These are phyloP conservation scores for Phalacrocorax aristotelis DNA, from an alignment of 2,113 vertebrate species.

Conservation along the genomic window DNA sequence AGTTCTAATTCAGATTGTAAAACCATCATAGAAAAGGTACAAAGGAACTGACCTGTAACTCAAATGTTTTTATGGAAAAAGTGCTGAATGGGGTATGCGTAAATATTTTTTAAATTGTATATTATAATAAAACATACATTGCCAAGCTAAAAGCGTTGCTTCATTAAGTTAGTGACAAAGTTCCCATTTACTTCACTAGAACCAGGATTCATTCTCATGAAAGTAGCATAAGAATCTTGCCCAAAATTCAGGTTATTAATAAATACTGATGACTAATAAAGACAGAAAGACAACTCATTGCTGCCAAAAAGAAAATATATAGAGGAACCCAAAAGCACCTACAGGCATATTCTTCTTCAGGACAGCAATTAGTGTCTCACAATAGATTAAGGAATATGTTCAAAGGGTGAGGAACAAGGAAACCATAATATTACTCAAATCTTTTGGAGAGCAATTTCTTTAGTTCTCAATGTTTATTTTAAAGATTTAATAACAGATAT, in stretches of 20 bases:
- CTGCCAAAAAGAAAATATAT: not conserved
- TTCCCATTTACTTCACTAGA: not conserved
- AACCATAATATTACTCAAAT: slow-evolving; percentile 8
- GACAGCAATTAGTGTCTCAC: not conserved
- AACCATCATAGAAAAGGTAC: not conserved
- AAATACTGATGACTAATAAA: not conserved
- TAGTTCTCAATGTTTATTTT: slow-evolving; percentile 30
- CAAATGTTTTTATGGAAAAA: not conserved
- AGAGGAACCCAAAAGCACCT: not conserved
- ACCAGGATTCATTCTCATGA: not conserved
- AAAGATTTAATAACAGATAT: slow-evolving; percentile 50
- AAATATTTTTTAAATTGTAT: not conserved
- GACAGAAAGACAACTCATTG: not conserved
- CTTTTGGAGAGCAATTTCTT: not conserved
- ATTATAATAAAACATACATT: not conserved
- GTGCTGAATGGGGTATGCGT: not conserved
- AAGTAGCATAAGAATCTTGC: not conserved
- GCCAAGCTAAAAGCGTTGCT: not conserved
- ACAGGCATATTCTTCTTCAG: not conserved
- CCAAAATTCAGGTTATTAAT: not conserved
- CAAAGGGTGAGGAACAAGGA: not conserved
- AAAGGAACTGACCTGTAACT: not conserved
- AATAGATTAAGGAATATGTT: not conserved
- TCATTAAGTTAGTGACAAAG: not conserved
- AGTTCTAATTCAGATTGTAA: not conserved